phyloP scores from a whole-genome alignment of 1,140 invertebrate species.

The Heliconius congener region DNA sequence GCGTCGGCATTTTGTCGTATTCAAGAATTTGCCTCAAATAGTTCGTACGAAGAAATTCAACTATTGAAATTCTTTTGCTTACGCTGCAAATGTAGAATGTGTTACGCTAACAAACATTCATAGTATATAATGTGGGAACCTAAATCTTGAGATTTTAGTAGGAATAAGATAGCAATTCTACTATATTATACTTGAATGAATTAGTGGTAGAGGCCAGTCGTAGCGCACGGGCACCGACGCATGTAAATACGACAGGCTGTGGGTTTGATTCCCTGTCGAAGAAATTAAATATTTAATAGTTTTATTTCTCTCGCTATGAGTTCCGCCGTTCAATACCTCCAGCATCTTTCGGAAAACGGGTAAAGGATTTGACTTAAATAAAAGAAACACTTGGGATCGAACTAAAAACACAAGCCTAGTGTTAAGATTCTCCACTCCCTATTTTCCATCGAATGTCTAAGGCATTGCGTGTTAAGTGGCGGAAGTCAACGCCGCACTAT shows the following conservation, averaged over 20 bases:
- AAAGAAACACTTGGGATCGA: too few relatives aligned
- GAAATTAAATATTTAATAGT: neutral
- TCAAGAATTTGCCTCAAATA: slow-evolving; percentile 25
- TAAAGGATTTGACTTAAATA: too few relatives aligned
- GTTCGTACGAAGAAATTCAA: slow-evolving; percentile 22
- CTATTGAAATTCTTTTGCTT: slow-evolving; percentile 28
- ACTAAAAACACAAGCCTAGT: too few relatives aligned
- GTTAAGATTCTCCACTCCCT: too few relatives aligned
- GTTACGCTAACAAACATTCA: neutral
- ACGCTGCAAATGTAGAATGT: slow-evolving; percentile 15
- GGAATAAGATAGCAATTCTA: neutral
- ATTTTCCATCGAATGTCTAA: too few relatives aligned
- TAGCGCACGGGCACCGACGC: neutral
- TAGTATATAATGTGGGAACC: neutral
- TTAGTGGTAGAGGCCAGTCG: neutral
- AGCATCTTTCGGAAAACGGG: neutral
- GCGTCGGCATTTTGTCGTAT: slow-evolving; percentile 28
- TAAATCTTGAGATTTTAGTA: neutral
- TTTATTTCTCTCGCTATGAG: neutral
- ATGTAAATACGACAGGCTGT: neutral
- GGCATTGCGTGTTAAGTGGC: too few relatives aligned
- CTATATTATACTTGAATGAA: neutral
- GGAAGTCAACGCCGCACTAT: too few relatives aligned
- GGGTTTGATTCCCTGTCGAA: neutral
- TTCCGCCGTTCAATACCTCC: neutral